These are phyloP conservation scores for Sebastes taczanowskii DNA, from an alignment of 2,797 vertebrate species.

Conservation along the genomic window DNA sequence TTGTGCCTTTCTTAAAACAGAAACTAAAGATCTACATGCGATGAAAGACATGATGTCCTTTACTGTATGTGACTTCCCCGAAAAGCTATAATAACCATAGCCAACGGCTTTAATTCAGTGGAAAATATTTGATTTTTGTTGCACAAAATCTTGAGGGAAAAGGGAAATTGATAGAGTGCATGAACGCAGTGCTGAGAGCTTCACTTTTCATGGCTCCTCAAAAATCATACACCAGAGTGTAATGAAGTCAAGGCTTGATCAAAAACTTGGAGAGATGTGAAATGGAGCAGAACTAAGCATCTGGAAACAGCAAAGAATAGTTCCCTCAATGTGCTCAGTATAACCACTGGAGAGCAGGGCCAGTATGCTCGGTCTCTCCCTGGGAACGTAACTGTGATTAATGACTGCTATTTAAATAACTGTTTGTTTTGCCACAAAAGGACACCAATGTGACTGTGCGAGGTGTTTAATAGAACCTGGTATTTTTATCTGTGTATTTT, in stretches of 20 bases:
- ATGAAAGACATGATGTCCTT: constrained; percentile 22
- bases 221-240: constrained; percentile 68
- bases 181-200: constrained; percentile 22
- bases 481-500: constrained; percentile 48
- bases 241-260: constrained; percentile 73
- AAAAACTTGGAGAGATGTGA: constrained; percentile 67
- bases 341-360: constrained; percentile 64
- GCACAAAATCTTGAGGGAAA: not conserved
- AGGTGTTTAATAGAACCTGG: constrained; percentile 23
- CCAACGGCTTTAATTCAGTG: constrained; percentile 11
- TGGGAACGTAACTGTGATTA: constrained; percentile 76
- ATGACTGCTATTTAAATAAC: constrained; percentile 74
- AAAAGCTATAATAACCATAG: constrained; percentile 10
- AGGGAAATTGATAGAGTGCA: constrained; percentile 26
- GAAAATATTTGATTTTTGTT: constrained; percentile 14
- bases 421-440: constrained; percentile 67
- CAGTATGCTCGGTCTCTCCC: constrained; percentile 63
- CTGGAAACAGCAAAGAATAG: constrained; percentile 73
- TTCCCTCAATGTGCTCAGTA: constrained; percentile 65
- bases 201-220: constrained; percentile 63
- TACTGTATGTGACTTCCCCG: not conserved
- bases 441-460: constrained; percentile 50
- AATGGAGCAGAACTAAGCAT: constrained; percentile 79
- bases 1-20: constrained; percentile 24
- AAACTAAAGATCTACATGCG: constrained; percentile 15